Evolutionary conservation across 2,797 vertebrate species (phyloP).

Genomic region (Microtus californicus): DNA sequence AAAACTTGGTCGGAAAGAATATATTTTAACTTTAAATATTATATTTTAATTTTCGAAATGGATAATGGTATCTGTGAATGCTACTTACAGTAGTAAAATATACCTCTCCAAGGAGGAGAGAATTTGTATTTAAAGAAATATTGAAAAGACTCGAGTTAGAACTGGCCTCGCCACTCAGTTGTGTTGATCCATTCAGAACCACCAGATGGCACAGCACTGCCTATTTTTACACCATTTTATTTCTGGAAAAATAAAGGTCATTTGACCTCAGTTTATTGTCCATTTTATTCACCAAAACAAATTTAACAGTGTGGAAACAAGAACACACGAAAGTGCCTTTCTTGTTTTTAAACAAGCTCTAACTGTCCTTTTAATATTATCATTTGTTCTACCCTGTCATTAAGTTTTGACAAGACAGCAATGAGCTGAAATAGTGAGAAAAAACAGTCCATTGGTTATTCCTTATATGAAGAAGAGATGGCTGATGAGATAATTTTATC

Average conservation of each 20-base stretch:
- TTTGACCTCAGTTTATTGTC: not conserved
- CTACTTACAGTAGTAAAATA: not conserved
- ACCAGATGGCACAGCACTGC: conserved; percentile 83
- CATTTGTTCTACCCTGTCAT: conserved; percentile 36
- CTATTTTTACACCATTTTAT: conserved; percentile 36
- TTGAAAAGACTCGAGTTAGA: not conserved
- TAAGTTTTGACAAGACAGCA: not conserved
- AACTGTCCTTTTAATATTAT: not conserved
- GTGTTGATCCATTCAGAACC: conserved; percentile 25
- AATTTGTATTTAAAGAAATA: not conserved
- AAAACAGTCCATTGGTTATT: not conserved
- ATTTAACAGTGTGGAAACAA: not conserved
- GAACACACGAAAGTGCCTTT: not conserved
- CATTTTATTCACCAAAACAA: not conserved
- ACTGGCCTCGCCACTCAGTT: not conserved
- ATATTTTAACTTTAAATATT: conserved; percentile 52
- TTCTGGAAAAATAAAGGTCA: conserved; percentile 32
- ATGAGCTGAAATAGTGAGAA: not conserved
- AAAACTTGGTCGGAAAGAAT: not conserved
- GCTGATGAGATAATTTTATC: not conserved
- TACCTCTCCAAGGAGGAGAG: not conserved
- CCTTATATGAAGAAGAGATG: conserved; percentile 4
- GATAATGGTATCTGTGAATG: not conserved
- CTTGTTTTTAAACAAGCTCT: not conserved
- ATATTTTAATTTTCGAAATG: not conserved